phyloP scores from a whole-genome alignment of 2,113 vertebrate species.

The Bombycilla garrulus region DNA sequence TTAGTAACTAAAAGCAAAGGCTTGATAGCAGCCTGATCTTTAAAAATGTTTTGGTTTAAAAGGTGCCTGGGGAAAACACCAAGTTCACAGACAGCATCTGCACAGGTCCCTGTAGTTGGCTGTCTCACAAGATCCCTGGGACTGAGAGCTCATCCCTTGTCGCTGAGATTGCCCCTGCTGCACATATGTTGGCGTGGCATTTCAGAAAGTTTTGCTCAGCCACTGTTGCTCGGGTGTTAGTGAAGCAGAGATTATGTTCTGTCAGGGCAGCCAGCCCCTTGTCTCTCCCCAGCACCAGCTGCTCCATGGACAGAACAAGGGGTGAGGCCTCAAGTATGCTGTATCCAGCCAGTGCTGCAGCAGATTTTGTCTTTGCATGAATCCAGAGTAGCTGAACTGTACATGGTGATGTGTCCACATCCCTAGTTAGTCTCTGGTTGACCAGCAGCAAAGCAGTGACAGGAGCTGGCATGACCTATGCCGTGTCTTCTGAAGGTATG shows the following conservation, averaged over 20 bases:
- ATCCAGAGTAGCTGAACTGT: background rate
- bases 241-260: background rate
- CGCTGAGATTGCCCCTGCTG: background rate
- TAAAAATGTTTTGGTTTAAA: background rate
- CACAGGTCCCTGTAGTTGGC: background rate
- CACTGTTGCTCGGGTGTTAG: background rate
- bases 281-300: background rate
- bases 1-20: background rate
- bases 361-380: background rate
- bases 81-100: background rate
- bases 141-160: background rate
- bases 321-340: background rate
- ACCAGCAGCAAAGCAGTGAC: background rate
- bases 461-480: background rate
- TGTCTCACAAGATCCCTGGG: background rate
- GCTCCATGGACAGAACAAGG: background rate
- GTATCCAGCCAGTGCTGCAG: background rate
- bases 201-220: background rate
- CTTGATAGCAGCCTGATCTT: background rate
- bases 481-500: background rate
- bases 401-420: background rate
- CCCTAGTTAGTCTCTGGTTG: fast-evolving
- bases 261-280: background rate
- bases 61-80: background rate
- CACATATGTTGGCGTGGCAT: background rate